Percentiles rank a stretch among this genome's conserved stretches.
phyloP scores from a whole-genome alignment of 92 coral and sea anemone genomes.

The Epizoanthus ramosus region DNA sequence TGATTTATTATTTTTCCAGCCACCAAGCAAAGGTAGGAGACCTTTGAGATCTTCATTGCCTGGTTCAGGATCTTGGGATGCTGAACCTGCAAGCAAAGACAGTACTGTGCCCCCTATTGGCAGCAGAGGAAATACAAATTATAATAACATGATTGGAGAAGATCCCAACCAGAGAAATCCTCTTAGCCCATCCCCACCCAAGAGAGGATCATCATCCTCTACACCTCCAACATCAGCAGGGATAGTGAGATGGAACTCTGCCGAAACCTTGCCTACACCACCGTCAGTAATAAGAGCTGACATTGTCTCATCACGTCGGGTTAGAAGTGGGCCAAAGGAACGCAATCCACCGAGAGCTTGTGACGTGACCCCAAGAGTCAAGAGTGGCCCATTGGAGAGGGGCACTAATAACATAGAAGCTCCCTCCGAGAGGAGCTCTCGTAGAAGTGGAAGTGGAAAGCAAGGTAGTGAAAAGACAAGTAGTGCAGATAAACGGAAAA shows the following conservation, averaged over 20 bases:
- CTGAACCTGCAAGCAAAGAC: conserved; percentile 21
- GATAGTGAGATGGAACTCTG: conserved; percentile 60
- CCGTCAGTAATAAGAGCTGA: conserved; percentile 64
- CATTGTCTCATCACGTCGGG: conserved; percentile 59
- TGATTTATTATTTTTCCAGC: conserved; percentile 38
- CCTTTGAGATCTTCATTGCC: conserved; percentile 64
- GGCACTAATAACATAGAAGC: conserved; percentile 28
- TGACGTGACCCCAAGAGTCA: conserved; percentile 51
- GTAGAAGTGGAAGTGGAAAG: conserved; percentile 44
- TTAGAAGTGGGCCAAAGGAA: conserved; percentile 92
- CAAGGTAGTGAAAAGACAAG: conserved; percentile 60
- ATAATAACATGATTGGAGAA: conserved; percentile 39
- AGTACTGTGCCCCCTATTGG: neutral
- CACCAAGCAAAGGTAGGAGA: conserved; percentile 68
- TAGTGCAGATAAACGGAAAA: conserved; percentile 73
- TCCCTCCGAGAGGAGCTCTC: conserved; percentile 40
- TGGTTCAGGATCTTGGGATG: conserved; percentile 48
- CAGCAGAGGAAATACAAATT: conserved; percentile 42
- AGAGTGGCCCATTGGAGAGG: conserved; percentile 63
- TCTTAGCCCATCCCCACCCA: conserved; percentile 79
- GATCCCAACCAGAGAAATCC: conserved; percentile 39
- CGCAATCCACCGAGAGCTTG: conserved; percentile 62
- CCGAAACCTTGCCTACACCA: conserved; percentile 73
- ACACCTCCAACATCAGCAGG: conserved; percentile 54
- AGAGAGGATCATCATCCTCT: conserved; percentile 54